These are phyloP conservation scores for Luperina nickerlii DNA, from an alignment of 2,888 invertebrate genomes.

Conservation along the genomic window DNA sequence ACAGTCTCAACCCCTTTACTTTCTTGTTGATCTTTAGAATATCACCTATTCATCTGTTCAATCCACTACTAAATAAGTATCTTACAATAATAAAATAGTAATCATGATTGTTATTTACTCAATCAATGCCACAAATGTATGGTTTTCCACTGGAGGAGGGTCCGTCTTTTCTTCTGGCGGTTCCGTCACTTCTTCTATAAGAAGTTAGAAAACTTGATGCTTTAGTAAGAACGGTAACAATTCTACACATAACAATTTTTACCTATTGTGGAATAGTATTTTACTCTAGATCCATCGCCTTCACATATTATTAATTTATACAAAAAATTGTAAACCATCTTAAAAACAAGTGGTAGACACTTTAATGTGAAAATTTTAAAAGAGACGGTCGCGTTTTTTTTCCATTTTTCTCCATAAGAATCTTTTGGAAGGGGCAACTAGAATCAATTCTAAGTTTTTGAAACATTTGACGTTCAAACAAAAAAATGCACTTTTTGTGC, in stretches of 20 bases:
- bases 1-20: not conserved
- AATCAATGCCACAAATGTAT: constrained; percentile 57
- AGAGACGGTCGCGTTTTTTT: not conserved
- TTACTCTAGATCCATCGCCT: too few relatives aligned
- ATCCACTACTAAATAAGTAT: not conserved
- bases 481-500: too few relatives aligned
- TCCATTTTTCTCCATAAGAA: not conserved
- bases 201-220: not conserved
- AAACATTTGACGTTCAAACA: too few relatives aligned
- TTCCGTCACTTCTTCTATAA: not conserved
- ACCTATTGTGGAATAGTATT: not conserved
- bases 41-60: not conserved
- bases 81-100: not conserved
- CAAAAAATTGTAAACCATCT: not conserved
- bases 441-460: not conserved
- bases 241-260: not conserved
- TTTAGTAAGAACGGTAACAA: not conserved
- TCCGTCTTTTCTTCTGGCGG: constrained; percentile 11
- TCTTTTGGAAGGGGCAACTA: not conserved
- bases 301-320: too few relatives aligned
- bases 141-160: constrained; percentile 17
- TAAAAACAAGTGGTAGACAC: not conserved
- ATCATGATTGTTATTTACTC: constrained; percentile 43
- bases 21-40: not conserved
- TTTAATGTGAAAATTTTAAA: not conserved